Evolutionary conservation across 1,140 invertebrate genomes (phyloP).

Genomic region (Pomacea maculata): DNA sequence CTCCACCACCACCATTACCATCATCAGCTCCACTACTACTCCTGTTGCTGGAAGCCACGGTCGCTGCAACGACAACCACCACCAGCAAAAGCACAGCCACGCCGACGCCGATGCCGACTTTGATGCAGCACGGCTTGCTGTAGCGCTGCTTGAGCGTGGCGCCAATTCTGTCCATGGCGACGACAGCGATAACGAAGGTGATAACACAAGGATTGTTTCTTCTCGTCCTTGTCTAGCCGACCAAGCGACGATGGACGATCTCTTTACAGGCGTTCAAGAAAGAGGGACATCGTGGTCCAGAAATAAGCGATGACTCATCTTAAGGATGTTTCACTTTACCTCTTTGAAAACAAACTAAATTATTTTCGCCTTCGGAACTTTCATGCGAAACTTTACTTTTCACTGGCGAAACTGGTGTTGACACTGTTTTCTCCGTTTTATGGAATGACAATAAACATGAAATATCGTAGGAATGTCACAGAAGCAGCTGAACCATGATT

Average conservation of each 20-base stretch:
- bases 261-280: background rate
- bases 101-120: slow-evolving; percentile 4
- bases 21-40: background rate
- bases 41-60: background rate
- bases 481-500: too few relatives aligned
- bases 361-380: too few relatives aligned
- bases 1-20: background rate
- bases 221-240: background rate
- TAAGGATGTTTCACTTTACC: too few relatives aligned
- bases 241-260: background rate
- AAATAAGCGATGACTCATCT: background rate
- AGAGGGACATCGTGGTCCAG: background rate
- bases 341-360: too few relatives aligned
- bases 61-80: slow-evolving; percentile 6
- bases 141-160: background rate
- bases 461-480: too few relatives aligned
- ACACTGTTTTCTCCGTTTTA: too few relatives aligned
- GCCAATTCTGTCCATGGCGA: background rate
- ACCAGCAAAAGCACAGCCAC: background rate
- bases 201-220: background rate
- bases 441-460: too few relatives aligned
- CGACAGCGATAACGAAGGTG: background rate
- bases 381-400: too few relatives aligned
- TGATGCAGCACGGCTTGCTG: slow-evolving; percentile 17
- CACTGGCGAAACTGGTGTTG: too few relatives aligned